Base-by-base conservation (phyloP, 2,797 vertebrate genomes). In the Chaunax sp. region DNA sequence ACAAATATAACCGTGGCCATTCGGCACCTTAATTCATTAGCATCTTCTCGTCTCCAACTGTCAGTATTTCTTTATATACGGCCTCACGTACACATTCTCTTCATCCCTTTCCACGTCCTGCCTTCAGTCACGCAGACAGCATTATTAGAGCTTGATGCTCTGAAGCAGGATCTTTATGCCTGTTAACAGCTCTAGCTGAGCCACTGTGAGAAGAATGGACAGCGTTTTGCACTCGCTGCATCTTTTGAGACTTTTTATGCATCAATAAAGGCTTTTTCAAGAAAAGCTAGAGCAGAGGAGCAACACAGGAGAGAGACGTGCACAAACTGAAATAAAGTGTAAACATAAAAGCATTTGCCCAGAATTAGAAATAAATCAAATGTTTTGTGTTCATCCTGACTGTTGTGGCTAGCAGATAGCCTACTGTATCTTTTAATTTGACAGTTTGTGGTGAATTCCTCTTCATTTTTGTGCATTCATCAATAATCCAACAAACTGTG, bases 21-120 rank as follows among this genome's bases (percentile, higher is more conserved):
- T 2, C 65, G 52, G 71, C 53, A n/a, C 59, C 15, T 58, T 44
- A 4, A 64, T 77, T 66, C 40, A 74, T 89, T 84, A 82, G 61
- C 80, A 78, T 54, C 69, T 81, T 54, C 49, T 52, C 44, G 22
- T 45, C 50, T 56, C 16, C 51, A 33, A 28, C 57, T 62, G 44
- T 64, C 67, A 40, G 26, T 40, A 19, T 67, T 49, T 73, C 56
- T 15, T 65, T 50, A 64, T 66, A 51, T 30, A 46, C 61, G 13
- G 47, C 3, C 60, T 14, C 26, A 35, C 52, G 0, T 20, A 46
- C 52, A n/a, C 28, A 14, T n/a, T 10, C 46, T 13, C 46, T 19
- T 33, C 26, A 18, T 43, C 45, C 41, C 41, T 13, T 16, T 65
- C 13, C 38, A 5, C 51, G 50, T 67, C 44, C 51, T 51, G 41